These are phyloP conservation scores for Onychomys arenicola DNA, from an alignment of 2,797 vertebrate species.

Conservation along the genomic window DNA sequence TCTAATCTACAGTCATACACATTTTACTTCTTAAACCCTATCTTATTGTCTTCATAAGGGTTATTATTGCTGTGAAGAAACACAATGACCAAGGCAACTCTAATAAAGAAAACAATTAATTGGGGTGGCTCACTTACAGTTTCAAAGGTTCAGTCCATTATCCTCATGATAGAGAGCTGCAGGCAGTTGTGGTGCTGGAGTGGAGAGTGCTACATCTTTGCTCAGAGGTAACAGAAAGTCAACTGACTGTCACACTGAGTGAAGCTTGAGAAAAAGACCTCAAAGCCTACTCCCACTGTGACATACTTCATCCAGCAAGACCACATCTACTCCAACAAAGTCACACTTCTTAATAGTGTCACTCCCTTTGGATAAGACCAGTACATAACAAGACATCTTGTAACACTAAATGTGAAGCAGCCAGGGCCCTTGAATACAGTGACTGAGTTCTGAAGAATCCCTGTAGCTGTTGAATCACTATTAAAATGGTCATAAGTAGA, in stretches of 20 bases:
- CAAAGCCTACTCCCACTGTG: background rate
- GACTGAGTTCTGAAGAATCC: background rate
- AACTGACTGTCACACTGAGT: background rate
- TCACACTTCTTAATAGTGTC: background rate
- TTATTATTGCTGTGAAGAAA: background rate
- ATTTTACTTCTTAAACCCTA: background rate
- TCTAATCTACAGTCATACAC: background rate
- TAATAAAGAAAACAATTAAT: background rate
- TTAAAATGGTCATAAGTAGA: background rate
- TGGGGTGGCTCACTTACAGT: background rate
- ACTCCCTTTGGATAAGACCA: background rate
- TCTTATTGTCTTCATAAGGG: background rate
- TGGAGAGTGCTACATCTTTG: background rate
- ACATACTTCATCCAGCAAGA: background rate
- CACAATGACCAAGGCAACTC: background rate
- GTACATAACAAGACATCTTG: background rate
- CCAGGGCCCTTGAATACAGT: accelerated
- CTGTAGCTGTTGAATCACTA: no score
- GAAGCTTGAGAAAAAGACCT: background rate
- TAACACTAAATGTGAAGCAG: accelerated
- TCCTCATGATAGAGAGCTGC: background rate
- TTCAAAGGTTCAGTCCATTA: background rate
- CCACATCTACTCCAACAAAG: background rate
- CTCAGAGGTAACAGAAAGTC: background rate
- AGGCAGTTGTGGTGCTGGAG: background rate